These are phyloP conservation scores for Salvator merianae DNA, from an alignment of 2,113 vertebrate genomes.

Conservation along the genomic window DNA sequence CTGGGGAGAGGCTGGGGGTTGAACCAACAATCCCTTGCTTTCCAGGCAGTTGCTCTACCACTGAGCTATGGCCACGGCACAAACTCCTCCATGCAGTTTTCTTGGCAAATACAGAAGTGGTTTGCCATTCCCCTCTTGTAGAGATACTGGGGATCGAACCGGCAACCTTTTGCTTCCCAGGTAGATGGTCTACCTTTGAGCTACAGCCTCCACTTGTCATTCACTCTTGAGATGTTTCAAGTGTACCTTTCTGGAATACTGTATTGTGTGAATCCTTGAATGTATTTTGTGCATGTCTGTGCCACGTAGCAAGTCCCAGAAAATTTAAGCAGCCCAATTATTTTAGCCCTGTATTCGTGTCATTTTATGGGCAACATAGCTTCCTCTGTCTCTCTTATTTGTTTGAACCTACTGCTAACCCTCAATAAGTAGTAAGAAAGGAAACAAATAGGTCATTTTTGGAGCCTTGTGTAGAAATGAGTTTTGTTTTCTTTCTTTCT, in stretches of 20 bases:
- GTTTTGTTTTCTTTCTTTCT: conserved; percentile 23
- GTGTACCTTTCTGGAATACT: not conserved
- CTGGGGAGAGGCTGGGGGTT: too few relatives aligned
- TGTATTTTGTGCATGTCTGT: not conserved
- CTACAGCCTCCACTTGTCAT: not conserved
- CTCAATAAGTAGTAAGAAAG: conserved; percentile 26
- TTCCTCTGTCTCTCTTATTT: not conserved
- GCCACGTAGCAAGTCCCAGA: not conserved
- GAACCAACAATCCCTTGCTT: too few relatives aligned
- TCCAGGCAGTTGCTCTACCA: too few relatives aligned
- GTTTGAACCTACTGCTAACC: not conserved
- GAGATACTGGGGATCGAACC: too few relatives aligned
- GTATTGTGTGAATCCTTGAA: too few relatives aligned
- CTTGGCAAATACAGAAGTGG: too few relatives aligned
- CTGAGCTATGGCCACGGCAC: too few relatives aligned
- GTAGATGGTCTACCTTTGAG: too few relatives aligned
- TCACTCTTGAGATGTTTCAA: not conserved
- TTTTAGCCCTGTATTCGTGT: conserved; percentile 1
- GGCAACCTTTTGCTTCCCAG: too few relatives aligned
- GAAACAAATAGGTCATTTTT: conserved; percentile 59
- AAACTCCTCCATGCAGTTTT: too few relatives aligned
- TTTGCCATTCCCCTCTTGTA: too few relatives aligned
- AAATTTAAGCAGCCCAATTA: conserved; percentile 33
- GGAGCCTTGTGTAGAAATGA: conserved; percentile 57
- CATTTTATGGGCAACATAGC: not conserved